Conservation (phyloP, 2,113 vertebrate species). For the Dromas ardeola region DNA sequence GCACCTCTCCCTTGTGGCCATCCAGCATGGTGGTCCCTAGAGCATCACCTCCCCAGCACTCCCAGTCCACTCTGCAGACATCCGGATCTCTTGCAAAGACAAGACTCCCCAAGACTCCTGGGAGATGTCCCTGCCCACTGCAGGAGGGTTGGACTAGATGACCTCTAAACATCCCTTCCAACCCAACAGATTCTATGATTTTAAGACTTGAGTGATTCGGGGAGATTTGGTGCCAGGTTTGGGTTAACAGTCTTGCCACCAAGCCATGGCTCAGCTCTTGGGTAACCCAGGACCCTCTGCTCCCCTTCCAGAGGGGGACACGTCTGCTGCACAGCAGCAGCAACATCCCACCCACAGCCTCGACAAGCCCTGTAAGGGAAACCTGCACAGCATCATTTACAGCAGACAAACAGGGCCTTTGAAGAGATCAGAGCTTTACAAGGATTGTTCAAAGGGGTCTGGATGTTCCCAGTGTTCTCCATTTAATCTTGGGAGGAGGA, state of each 20-base stretch:
- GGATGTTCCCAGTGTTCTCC: background rate
- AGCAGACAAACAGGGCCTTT: background rate
- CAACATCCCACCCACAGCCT: background rate
- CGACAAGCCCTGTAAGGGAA: accelerated
- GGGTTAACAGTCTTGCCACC: background rate
- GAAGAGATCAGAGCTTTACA: background rate
- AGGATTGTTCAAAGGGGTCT: background rate
- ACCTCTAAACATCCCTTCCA: too few species aligned
- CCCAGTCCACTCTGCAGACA: too few species aligned
- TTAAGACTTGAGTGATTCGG: background rate
- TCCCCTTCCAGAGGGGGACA: background rate
- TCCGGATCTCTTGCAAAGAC: background rate
- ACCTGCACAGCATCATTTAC: background rate
- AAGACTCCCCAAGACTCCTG: too few species aligned
- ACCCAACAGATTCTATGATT: too few species aligned
- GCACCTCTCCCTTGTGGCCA: background rate
- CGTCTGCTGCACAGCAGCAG: accelerated
- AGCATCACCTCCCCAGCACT: background rate
- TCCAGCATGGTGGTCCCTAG: background rate
- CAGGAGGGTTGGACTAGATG: too few species aligned
- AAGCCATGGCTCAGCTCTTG: accelerated
- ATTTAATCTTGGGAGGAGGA: background rate
- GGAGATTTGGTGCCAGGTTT: background rate
- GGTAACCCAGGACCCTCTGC: background rate
- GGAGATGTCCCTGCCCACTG: too few species aligned